These are phyloP conservation scores for Lamellibrachia satsuma DNA, from an alignment of 2,888 invertebrate species.

Conservation along the genomic window DNA sequence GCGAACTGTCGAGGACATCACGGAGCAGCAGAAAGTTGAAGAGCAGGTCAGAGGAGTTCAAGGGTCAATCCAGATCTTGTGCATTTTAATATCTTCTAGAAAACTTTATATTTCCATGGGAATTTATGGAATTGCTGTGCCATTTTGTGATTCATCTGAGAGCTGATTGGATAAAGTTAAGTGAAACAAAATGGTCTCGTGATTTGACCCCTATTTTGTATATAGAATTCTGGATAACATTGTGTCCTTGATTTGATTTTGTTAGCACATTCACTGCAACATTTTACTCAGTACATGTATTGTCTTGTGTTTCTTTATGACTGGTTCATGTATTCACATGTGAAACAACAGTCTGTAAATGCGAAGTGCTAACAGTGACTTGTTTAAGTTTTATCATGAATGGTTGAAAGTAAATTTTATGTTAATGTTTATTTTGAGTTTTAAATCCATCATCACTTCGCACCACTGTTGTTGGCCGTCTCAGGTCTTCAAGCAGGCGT, in stretches of 20 bases:
- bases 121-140: neutral
- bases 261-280: neutral
- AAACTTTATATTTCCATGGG: neutral
- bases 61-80: neutral
- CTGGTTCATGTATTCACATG: neutral
- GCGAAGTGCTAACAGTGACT: neutral
- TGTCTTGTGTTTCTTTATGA: neutral
- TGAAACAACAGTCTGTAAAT: neutral
- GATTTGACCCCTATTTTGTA: no score
- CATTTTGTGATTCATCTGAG: no score
- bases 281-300: neutral
- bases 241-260: neutral
- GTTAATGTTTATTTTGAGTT: neutral
- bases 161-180: no score
- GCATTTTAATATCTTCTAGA: neutral
- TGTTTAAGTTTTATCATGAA: neutral
- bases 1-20: slow-evolving; percentile 71
- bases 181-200: no score
- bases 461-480: neutral
- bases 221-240: no score
- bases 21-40: slow-evolving; percentile 79
- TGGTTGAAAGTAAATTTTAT: neutral
- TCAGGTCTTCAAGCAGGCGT: slow-evolving; percentile 84
- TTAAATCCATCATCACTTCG: neutral
- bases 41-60: slow-evolving; percentile 72